Base-by-base conservation (phyloP, 2,113 vertebrate species). In the Centrocercus urophasianus region DNA sequence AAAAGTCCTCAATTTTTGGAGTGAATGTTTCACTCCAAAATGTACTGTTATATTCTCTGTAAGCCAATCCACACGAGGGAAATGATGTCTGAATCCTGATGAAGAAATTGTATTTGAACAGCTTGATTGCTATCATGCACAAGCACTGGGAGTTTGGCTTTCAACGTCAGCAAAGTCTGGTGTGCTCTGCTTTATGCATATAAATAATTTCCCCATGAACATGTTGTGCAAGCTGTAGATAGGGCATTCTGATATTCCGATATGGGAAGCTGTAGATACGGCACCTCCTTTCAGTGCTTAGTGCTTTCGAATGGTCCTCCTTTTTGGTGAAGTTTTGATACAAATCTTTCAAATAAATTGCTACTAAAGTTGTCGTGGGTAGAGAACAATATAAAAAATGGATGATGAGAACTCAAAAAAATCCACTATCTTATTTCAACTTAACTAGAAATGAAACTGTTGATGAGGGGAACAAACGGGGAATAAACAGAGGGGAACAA, bases 41-140 rank as follows among this genome's bases (percentile, higher is more conserved):
- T 45, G 5, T 34, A 34, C 24, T 32, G 3, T 13, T 0, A 0
- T 36, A 43, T 7, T 89, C 20, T 63, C 27, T 32, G 18, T 67
- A 77, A 25, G 18, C 8, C 56, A 76, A 27, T 32, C 24, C 54
- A 87, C 38, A 71, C 13, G 15, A 89, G 11, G 24, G 7, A 93
- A 95, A 75, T 1, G 0, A 48, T 77, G 47, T 34, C 45, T 40
- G 12, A 67, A 56, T n/a, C n/a, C 54, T 40, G 20, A 56, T 59
- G 64, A 83, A 89, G 73, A 91, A 83, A 89, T 4, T 59, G 15
- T 63, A 81, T 83, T 63, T 91, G 32, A 96, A 88, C 56, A 95
- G 69, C 70, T 61, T 85, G 63, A 80, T 71, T 93, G 25, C 19
- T 93, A 25, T 83, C 78, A 95, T 60, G 83, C 79, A 94, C 42